Percentiles rank a stretch among this genome's conserved stretches.
Conservation (phyloP, 2,888 invertebrate species). For the Sabellastarte sp. region DNA sequence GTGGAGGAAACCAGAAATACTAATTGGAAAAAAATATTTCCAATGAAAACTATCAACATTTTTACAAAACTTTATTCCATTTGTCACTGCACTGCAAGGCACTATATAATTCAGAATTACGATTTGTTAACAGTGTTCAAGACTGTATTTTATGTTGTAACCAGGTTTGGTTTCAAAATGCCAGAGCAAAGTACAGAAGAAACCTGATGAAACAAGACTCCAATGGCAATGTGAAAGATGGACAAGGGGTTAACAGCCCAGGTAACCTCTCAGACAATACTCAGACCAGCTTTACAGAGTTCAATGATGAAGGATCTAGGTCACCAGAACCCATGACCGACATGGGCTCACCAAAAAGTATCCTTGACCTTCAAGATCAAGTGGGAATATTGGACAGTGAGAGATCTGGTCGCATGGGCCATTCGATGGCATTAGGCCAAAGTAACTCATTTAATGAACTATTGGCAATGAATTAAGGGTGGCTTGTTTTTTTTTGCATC, state of each 20-base stretch:
- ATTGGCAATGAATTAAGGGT: no score
- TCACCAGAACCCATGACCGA: no score
- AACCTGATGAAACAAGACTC: constrained; percentile 66
- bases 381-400: no score
- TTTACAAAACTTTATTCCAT: neutral
- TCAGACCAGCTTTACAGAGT: neutral
- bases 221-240: constrained; percentile 13
- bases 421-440: no score
- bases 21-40: no score
- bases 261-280: neutral
- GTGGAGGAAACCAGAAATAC: no score
- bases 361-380: no score
- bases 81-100: neutral
- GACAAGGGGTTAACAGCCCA: neutral
- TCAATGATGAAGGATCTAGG: neutral
- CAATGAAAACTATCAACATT: neutral
- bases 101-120: no score
- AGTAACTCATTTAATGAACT: no score
- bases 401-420: no score
- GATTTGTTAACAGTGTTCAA: neutral
- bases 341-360: no score
- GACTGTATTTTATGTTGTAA: neutral
- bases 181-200: constrained; percentile 95
- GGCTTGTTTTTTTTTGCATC: no score
- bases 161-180: constrained; percentile 99